These are phyloP conservation scores for Oryzias javanicus DNA, from an alignment of 2,113 vertebrate genomes.

Conservation along the genomic window DNA sequence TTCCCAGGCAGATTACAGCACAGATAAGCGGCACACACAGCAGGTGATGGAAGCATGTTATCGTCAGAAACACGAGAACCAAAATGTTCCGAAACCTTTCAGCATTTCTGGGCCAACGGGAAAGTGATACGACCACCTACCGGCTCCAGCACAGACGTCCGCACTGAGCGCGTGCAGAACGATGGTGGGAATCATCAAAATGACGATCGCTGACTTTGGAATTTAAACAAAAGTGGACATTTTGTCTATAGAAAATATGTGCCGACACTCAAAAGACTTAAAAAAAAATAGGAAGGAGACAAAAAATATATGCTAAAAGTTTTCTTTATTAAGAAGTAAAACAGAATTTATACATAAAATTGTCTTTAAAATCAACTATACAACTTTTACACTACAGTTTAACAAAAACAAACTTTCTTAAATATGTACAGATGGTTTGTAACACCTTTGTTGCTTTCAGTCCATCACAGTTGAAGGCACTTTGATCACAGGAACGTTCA, in stretches of 20 bases:
- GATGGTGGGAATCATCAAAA: neutral
- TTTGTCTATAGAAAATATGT: too few species aligned
- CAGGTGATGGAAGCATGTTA: neutral
- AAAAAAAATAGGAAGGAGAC: neutral
- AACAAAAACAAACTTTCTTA: neutral
- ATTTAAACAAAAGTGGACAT: too few species aligned
- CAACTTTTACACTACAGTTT: neutral
- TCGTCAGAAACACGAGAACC: neutral
- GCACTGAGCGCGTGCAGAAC: neutral
- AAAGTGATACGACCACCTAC: neutral
- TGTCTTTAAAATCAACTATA: slow-evolving; percentile 25
- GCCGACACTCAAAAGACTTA: neutral
- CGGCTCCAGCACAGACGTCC: neutral
- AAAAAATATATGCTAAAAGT: neutral
- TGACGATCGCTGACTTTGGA: neutral
- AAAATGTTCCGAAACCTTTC: neutral
- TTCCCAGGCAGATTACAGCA: slow-evolving; percentile 17
- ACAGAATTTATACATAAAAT: neutral
- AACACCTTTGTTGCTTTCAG: neutral
- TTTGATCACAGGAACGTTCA: slow-evolving; percentile 6
- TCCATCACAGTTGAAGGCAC: slow-evolving; percentile 30
- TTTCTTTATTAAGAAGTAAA: slow-evolving; percentile 15
- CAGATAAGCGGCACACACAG: slow-evolving; percentile 1
- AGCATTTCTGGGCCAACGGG: neutral
- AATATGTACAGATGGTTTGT: slow-evolving; percentile 1